Conservation (phyloP, 2,113 vertebrate species). For the Notarius lentiginosus region DNA sequence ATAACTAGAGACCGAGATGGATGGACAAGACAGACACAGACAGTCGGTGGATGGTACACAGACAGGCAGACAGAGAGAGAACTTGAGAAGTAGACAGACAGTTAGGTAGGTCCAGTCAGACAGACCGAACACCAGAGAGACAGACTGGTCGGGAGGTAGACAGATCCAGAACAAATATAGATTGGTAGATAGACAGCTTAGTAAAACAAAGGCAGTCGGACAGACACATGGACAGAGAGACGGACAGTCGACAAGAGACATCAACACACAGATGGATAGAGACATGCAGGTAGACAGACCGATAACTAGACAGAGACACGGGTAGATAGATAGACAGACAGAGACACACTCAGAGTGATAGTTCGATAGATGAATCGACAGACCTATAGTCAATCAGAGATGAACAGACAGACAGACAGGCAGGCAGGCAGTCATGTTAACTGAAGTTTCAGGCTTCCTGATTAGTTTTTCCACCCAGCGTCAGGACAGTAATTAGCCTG, state of each 20-base stretch:
- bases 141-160: not conserved
- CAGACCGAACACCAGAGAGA: not conserved
- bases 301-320: too few relatives aligned
- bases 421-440: not conserved
- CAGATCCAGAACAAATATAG: not conserved
- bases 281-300: not conserved
- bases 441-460: not conserved
- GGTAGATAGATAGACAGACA: not conserved
- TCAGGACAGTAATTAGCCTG: not conserved
- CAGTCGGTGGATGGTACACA: too few relatives aligned
- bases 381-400: too few relatives aligned
- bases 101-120: not conserved
- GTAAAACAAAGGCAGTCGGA: too few relatives aligned
- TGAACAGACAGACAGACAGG: not conserved
- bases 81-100: not conserved
- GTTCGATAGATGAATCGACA: not conserved
- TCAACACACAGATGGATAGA: too few relatives aligned
- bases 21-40: too few relatives aligned
- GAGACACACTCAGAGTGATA: not conserved
- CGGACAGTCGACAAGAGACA: too few relatives aligned
- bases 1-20: too few relatives aligned
- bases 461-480: too few relatives aligned
- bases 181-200: not conserved
- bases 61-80: too few relatives aligned
- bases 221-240: not conserved